phyloP scores from a whole-genome alignment of 2,888 invertebrate species.

The Amorpha juglandis region DNA sequence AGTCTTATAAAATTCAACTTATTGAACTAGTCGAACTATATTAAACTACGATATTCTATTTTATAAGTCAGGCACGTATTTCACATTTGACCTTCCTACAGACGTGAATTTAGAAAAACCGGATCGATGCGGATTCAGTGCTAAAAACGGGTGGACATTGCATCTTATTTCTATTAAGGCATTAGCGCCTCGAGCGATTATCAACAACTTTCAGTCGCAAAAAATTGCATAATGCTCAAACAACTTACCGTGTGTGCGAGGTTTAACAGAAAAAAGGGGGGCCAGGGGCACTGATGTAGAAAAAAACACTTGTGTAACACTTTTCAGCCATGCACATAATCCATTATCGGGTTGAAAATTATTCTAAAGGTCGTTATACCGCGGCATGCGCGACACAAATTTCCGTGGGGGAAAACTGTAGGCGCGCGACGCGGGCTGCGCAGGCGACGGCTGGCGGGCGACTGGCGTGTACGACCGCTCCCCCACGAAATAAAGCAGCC shows the following conservation, averaged over 20 bases:
- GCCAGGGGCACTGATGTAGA: constrained; percentile 70
- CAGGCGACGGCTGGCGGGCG: constrained; percentile 69
- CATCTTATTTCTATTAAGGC: constrained; percentile 48
- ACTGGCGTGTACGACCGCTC: constrained; percentile 61
- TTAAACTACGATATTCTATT: constrained; percentile 15
- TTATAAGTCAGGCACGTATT: constrained; percentile 24
- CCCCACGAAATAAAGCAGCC: constrained; percentile 76
- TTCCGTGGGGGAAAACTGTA: constrained; percentile 75
- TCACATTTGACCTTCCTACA: constrained; percentile 47
- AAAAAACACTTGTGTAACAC: constrained; percentile 67
- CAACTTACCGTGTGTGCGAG: constrained; percentile 52
- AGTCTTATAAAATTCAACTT: background rate
- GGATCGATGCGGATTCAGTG: constrained; percentile 38
- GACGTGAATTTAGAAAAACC: constrained; percentile 44
- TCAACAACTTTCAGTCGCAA: constrained; percentile 60
- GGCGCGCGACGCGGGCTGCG: constrained; percentile 75
- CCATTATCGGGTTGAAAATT: constrained; percentile 57
- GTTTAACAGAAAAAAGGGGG: constrained; percentile 55
- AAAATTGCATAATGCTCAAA: constrained; percentile 52
- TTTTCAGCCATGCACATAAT: constrained; percentile 79
- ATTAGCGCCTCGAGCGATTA: constrained; percentile 56
- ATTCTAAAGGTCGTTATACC: constrained; percentile 29
- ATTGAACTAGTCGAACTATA: background rate
- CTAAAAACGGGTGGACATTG: constrained; percentile 27
- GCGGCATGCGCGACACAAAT: constrained; percentile 78